A percentile compares a stretch with the other conserved stretches of the same genome.
phyloP scores from a whole-genome alignment of 2,797 vertebrate species.

The Pantherophis alleghaniensis region DNA sequence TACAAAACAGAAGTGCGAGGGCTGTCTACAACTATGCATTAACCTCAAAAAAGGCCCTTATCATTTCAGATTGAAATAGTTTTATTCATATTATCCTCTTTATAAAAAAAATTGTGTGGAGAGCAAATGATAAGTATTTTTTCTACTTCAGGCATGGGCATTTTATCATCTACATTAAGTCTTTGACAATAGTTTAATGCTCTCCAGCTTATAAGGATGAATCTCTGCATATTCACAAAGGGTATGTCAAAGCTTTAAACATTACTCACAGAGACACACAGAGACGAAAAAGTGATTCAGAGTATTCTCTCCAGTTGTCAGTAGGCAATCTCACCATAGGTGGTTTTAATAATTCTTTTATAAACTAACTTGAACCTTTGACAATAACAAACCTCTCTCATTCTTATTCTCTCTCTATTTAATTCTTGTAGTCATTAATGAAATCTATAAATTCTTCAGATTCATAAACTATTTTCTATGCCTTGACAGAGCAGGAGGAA shows the following conservation, averaged over 20 bases:
- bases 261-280: not conserved
- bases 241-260: not conserved
- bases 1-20: conserved; percentile 21
- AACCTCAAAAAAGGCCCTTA: conserved; percentile 64
- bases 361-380: conserved; percentile 64
- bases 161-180: conserved; percentile 69
- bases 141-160: conserved; percentile 48
- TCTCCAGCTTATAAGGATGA: not conserved
- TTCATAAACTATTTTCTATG: conserved; percentile 58
- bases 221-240: not conserved
- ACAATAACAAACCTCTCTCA: conserved; percentile 55
- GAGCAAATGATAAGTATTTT: conserved; percentile 25
- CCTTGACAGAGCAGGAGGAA: conserved; percentile 47
- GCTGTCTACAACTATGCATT: conserved; percentile 51
- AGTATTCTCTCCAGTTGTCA: not conserved
- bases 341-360: conserved; percentile 53
- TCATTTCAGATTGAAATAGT: conserved; percentile 63
- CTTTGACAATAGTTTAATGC: conserved; percentile 46
- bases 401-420: conserved; percentile 44
- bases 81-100: conserved; percentile 54
- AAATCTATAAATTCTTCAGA: conserved; percentile 50
- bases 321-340: not conserved
- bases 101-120: not conserved
- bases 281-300: not conserved
- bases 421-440: conserved; percentile 57